Evolutionary conservation across 2,797 vertebrate genomes (phyloP).

Genomic region (Sebastes taczanowskii): DNA sequence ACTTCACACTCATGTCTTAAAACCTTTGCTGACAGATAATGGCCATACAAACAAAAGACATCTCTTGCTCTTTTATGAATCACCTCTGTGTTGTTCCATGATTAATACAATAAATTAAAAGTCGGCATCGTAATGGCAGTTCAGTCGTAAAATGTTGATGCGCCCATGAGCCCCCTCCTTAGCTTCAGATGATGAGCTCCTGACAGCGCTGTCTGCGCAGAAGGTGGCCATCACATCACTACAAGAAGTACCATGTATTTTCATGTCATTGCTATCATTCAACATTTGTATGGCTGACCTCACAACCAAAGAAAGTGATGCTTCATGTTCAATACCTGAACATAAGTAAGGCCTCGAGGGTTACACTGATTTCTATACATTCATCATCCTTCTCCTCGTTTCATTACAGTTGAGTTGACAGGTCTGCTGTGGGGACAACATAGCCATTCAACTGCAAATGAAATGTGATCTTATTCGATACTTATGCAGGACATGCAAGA

Average conservation of each 20-base stretch:
- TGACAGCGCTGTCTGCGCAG: not conserved
- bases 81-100: not conserved
- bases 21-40: not conserved
- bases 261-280: not conserved
- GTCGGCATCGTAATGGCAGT: not conserved
- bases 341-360: not conserved
- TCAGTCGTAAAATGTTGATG: not conserved
- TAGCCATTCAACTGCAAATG: constrained; percentile 48
- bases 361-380: constrained; percentile 52
- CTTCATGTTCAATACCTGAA: constrained; percentile 3
- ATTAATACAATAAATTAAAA: not conserved
- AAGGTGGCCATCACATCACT: not conserved
- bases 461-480: constrained; percentile 24
- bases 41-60: no score
- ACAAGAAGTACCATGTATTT: not conserved
- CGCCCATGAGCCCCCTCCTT: not conserved
- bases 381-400: constrained; percentile 41
- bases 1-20: not conserved
- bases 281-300: not conserved
- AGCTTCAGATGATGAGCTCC: not conserved
- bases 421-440: not conserved
- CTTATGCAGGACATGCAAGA: constrained; percentile 18
- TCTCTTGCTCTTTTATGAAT: not conserved
- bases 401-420: constrained; percentile 49
- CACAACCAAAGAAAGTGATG: not conserved